Percentiles rank a stretch among this genome's conserved stretches.
Conservation (phyloP, 2,888 invertebrate species). For the Chrysodeixis includens region DNA sequence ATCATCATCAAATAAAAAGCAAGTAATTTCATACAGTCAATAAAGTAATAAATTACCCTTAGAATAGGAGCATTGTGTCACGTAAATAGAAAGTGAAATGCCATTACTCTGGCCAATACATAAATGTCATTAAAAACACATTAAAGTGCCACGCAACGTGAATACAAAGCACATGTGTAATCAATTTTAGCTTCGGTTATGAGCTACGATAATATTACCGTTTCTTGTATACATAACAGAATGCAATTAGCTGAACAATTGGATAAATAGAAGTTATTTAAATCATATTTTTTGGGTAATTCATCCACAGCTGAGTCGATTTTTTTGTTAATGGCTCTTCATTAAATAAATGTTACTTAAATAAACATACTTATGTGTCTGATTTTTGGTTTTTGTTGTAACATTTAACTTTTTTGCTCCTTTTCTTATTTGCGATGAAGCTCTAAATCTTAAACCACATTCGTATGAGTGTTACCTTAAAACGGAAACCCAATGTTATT, state of each 20-base stretch:
- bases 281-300: constrained; percentile 42
- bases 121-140: neutral
- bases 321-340: constrained; percentile 15
- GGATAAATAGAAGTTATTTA: constrained; percentile 35
- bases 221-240: constrained; percentile 16
- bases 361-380: neutral
- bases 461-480: no score
- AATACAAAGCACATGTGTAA: constrained; percentile 10
- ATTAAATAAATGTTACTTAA: constrained; percentile 12
- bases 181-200: constrained; percentile 23
- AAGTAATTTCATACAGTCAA: no score
- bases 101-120: neutral
- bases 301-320: constrained; percentile 6
- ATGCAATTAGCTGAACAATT: constrained; percentile 28
- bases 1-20: no score
- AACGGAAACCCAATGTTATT: neutral
- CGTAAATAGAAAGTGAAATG: neutral
- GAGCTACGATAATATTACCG: constrained; percentile 24
- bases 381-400: neutral
- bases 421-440: no score
- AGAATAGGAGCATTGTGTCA: neutral
- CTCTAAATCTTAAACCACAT: no score
- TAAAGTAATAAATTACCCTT: no score
- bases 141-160: neutral
- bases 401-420: neutral